Evolutionary conservation across 2,113 vertebrate genomes (phyloP).

Genomic region (Calyptomena viridis): DNA sequence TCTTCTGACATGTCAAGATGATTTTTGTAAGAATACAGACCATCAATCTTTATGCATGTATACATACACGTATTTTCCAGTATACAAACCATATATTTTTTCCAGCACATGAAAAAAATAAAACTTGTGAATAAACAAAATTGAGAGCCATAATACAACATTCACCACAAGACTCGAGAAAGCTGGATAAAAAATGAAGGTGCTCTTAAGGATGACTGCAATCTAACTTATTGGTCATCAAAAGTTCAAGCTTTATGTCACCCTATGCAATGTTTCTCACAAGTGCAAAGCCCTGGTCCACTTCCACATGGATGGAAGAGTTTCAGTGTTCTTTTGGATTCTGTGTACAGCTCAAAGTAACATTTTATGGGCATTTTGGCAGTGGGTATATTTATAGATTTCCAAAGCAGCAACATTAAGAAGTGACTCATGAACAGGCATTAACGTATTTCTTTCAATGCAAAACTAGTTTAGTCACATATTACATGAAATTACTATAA

Average conservation of each 20-base stretch:
- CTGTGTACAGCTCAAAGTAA: accelerated
- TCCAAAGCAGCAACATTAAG: neutral
- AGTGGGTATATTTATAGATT: neutral
- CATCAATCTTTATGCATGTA: neutral
- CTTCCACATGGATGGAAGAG: neutral
- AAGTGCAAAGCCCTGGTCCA: neutral
- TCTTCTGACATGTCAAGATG: accelerated
- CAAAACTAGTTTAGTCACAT: neutral
- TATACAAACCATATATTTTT: neutral
- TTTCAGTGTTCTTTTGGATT: neutral
- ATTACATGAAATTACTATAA: neutral
- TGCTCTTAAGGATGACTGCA: accelerated
- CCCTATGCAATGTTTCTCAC: neutral
- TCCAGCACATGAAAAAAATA: neutral
- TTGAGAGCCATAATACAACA: neutral
- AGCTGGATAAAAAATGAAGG: neutral
- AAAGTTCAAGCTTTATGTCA: neutral
- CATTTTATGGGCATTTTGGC: neutral
- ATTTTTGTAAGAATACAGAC: neutral
- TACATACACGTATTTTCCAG: neutral
- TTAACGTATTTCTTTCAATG: neutral
- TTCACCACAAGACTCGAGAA: neutral
- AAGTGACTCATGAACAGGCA: neutral
- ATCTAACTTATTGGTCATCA: neutral
- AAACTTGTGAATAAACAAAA: neutral